A percentile compares a stretch with the other conserved stretches of the same genome.
Conservation (phyloP, 2,797 vertebrate genomes). For the Phaenicophaeus curvirostris region DNA sequence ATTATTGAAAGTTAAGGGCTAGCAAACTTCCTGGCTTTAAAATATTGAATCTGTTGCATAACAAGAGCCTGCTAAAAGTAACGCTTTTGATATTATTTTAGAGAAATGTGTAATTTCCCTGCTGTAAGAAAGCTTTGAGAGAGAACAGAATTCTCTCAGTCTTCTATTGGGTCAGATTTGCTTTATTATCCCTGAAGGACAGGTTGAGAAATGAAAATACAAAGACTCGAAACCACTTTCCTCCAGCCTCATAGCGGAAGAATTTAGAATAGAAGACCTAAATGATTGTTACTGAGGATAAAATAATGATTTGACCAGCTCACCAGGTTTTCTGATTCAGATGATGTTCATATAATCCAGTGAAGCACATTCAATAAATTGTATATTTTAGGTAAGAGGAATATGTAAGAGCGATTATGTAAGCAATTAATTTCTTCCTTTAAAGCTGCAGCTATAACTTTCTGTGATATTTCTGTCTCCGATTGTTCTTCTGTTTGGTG, state of each 20-base stretch:
- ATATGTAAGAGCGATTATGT: not conserved
- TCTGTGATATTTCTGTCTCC: not conserved
- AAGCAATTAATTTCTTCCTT: not conserved
- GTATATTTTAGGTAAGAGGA: not conserved
- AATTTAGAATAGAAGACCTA: not conserved
- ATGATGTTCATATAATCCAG: not conserved
- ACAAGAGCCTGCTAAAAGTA: not conserved
- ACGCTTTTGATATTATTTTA: not conserved
- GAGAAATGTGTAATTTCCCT: not conserved
- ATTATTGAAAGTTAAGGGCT: not conserved
- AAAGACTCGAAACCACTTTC: not conserved
- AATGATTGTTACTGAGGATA: not conserved
- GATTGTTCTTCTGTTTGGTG: not conserved
- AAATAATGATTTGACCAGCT: not conserved
- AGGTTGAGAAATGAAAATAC: not conserved
- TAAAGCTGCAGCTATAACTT: not conserved
- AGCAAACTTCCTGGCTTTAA: not conserved
- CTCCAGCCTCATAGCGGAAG: not conserved
- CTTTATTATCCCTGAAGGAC: not conserved
- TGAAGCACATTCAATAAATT: not conserved
- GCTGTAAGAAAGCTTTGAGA: not conserved
- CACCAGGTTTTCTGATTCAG: not conserved
- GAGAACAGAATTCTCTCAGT: not conserved
- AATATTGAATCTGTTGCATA: not conserved
- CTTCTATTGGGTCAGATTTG: not conserved